Evolutionary conservation across 2,797 vertebrate genomes (phyloP), one percentile per base, ranked within the genome.

Genomic region (Chaetophractus vellerosus): DNA sequence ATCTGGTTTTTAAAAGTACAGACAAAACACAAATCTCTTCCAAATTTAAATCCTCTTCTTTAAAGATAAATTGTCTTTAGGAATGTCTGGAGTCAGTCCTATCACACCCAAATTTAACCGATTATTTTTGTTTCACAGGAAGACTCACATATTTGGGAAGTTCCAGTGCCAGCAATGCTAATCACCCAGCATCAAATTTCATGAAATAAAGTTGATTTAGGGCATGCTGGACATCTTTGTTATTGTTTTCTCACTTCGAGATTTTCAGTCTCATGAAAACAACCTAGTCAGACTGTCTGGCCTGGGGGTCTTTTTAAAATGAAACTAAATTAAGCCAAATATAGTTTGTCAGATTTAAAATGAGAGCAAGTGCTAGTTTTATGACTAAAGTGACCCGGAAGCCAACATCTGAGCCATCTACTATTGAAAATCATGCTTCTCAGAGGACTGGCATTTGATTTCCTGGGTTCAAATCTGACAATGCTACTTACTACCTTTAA

Each of bases 391-490:
- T 26, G 86, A 72, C 0, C 59, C 6, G 15, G 28, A 88, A 88
- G 68, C 4, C 38, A 80, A 84, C 71, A 68, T 66, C 14, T 2
- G 19, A 93, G 50, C 38, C 52, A 84, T 55, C 1, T 61, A 33
- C 31, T n/a, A 57, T 36, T 92, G 83, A 92, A 95, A 94, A 50
- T 59, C 18, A 50, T 15, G 94, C 64, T 59, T 9, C 21, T n/a
- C 59, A 71, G 24, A 74, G 55, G 50, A 4, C 41, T 74, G 14
- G 45, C 10, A 59, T 75, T 81, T 78, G 75, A 36, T 33, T 14
- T 1, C 8, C 36, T 45, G 15, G 28, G 45, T 31, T 75, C 83
- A 64, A 72, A 82, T 72, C 14, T 68, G 6, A 14, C 8, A 41
- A 15, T 48, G n/a, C 61, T 94, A 26, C 33, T 74, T 66, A 50